A percentile compares a stretch with the other conserved stretches of the same genome.
Conservation (phyloP, 2,113 vertebrate species). For the Bagarius yarrelli region DNA sequence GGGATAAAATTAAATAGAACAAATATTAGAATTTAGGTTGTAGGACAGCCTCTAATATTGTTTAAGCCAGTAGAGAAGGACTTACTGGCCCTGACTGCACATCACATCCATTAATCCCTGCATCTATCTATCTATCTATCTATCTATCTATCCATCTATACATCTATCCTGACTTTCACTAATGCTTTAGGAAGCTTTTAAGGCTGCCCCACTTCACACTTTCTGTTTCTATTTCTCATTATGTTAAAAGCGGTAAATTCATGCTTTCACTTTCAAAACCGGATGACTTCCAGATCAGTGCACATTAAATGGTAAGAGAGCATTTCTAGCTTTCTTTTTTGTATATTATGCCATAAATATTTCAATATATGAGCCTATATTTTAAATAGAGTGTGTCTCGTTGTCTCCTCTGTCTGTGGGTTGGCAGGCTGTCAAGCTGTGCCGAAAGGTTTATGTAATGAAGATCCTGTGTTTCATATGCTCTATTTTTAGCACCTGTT, state of each 20-base stretch:
- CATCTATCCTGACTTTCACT: neutral
- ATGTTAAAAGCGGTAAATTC: neutral
- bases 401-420: neutral
- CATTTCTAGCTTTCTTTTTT: neutral
- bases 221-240: conserved; percentile 38
- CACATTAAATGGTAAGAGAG: neutral
- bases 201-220: neutral
- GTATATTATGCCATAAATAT: neutral
- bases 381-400: neutral
- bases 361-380: neutral
- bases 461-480: neutral
- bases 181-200: neutral
- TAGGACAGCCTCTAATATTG: too few species aligned
- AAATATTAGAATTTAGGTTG: too few species aligned
- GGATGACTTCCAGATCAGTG: neutral
- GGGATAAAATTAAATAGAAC: too few species aligned
- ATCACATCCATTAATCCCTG: too few species aligned
- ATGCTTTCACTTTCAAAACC: conserved; percentile 36
- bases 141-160: too few species aligned
- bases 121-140: too few species aligned
- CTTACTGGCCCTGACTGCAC: too few species aligned
- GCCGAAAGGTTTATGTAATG: neutral
- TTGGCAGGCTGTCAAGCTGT: neutral
- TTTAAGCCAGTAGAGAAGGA: too few species aligned
- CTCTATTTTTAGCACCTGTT: neutral